Evolutionary conservation across 2,113 vertebrate species (phyloP).

Genomic region (Phalacrocorax pelagicus): DNA sequence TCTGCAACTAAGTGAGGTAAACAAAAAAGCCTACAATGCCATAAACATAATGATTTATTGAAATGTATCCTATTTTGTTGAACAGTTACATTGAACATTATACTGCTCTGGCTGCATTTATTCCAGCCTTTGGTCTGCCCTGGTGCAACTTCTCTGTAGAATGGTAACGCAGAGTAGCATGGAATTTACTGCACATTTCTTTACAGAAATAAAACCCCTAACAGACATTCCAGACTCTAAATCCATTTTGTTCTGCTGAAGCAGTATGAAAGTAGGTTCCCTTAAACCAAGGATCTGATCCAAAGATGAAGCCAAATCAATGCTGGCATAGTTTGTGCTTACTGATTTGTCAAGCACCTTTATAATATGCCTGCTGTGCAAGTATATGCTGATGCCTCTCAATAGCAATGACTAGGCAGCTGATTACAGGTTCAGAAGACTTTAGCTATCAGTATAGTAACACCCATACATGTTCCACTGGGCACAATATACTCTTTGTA

Average conservation of each 20-base stretch:
- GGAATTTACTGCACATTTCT: background rate
- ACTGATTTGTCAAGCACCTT: background rate
- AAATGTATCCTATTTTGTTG: background rate
- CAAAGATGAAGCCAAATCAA: background rate
- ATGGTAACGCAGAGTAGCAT: background rate
- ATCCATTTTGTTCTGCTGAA: background rate
- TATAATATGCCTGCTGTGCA: background rate
- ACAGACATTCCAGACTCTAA: background rate
- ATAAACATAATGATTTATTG: background rate
- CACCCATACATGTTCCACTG: background rate
- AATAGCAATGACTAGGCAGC: background rate
- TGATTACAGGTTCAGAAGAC: background rate
- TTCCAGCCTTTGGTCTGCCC: background rate
- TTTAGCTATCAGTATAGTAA: fast-evolving
- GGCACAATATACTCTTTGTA: background rate
- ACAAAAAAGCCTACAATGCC: background rate
- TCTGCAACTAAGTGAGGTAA: background rate
- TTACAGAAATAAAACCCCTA: background rate
- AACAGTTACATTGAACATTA: background rate
- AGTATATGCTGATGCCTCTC: background rate
- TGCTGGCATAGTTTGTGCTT: background rate
- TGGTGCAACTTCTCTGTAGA: background rate
- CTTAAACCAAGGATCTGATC: background rate
- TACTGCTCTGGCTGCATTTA: background rate
- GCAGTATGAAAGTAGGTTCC: background rate